These are phyloP conservation scores for Drosophila recens DNA, from an alignment of 2,888 invertebrate genomes.

Conservation along the genomic window DNA sequence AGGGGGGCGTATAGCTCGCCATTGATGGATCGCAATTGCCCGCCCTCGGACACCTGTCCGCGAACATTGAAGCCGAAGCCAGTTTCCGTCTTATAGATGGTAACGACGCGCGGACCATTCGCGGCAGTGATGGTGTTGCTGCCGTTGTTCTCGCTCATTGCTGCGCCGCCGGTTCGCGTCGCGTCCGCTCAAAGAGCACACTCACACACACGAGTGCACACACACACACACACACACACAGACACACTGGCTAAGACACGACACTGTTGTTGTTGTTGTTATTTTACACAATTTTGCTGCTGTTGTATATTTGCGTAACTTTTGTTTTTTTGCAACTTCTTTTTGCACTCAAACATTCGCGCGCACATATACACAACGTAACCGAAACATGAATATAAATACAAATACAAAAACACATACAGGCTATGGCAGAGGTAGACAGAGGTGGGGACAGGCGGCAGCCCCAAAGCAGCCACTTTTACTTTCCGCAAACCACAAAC, in stretches of 20 bases:
- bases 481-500: constrained; percentile 63
- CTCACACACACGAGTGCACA: constrained; percentile 21
- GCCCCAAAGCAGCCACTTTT: constrained; percentile 62
- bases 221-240: constrained; percentile 2
- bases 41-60: constrained; percentile 99
- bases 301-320: constrained; percentile 67
- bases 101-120: constrained; percentile 93
- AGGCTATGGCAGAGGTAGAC: constrained; percentile 28
- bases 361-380: constrained; percentile 55
- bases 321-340: constrained; percentile 73
- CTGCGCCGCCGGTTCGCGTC: constrained; percentile 46
- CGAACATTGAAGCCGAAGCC: constrained; percentile 99
- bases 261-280: constrained; percentile 35
- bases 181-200: constrained; percentile 41
- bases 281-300: constrained; percentile 50
- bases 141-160: constrained; percentile 74
- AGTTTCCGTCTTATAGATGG: constrained; percentile 97
- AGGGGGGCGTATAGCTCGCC: constrained; percentile 99
- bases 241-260: constrained; percentile 23
- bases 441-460: constrained; percentile 23
- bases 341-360: constrained; percentile 64
- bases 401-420: constrained; percentile 34
- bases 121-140: constrained; percentile 74
- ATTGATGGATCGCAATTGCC: constrained; percentile 97
- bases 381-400: constrained; percentile 44